phyloP scores from a whole-genome alignment of 2,113 vertebrate genomes.

The Plotosus lineatus region DNA sequence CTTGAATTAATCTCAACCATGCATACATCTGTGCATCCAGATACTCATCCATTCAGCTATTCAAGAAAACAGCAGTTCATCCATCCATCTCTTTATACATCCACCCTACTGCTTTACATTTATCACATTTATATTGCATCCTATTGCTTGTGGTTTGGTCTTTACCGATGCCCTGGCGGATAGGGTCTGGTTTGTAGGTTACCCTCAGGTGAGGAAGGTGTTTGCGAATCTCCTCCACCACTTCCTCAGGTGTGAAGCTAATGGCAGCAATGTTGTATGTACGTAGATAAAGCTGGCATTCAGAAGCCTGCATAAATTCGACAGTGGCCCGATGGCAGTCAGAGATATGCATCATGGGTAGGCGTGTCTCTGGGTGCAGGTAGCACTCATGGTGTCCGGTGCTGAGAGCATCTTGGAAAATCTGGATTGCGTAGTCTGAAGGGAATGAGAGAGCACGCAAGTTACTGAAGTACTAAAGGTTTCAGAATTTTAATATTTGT shows the following conservation, averaged over 20 bases:
- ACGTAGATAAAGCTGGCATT: conserved; percentile 69
- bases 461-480: neutral
- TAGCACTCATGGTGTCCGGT: conserved; percentile 74
- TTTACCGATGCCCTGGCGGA: conserved; percentile 74
- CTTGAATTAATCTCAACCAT: neutral
- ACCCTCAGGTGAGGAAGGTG: conserved; percentile 73
- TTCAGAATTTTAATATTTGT: neutral
- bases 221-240: conserved; percentile 72
- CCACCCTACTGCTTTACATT: neutral
- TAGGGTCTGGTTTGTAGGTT: conserved; percentile 72
- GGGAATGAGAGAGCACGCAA: neutral
- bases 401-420: conserved; percentile 75
- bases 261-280: conserved; percentile 78
- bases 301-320: conserved; percentile 74
- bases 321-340: conserved; percentile 77
- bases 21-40: neutral
- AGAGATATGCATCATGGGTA: conserved; percentile 79
- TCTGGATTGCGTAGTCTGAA: conserved; percentile 76
- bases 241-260: conserved; percentile 76
- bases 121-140: neutral
- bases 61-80: no score
- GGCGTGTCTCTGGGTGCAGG: conserved; percentile 71
- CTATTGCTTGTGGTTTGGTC: neutral
- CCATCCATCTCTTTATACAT: neutral
- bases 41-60: neutral